Evolutionary conservation across 2,797 vertebrate species (phyloP), one percentile per base, ranked within the genome.

Genomic region (Lutjanus argentimaculatus): DNA sequence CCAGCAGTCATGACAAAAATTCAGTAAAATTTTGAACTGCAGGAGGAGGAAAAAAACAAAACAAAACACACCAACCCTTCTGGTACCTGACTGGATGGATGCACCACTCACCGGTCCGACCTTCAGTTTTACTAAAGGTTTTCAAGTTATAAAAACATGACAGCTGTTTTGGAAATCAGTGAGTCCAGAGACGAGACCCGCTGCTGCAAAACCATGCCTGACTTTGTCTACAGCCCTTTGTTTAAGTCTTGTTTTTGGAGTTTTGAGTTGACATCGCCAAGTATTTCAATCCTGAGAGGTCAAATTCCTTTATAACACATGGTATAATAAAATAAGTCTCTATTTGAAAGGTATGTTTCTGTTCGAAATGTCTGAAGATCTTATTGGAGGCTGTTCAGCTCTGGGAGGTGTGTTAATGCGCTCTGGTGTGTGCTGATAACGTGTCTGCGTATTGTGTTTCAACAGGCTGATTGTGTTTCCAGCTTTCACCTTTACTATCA

Each of bases 351-450:
- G 42, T n/a, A 8, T 62, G 45, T 45, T 13, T 2, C 30, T 4
- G 22, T 65, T 12, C 21, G 17, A 25, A 52, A 6, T 15, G 30
- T 45, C 4, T 21, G 40, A 22, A 30, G n/a, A 4, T 45, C 3
- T 58, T 15, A n/a, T 5, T 51, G 19, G 10, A 62, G 43, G 15
- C 30, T 19, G n/a, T 14, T 46, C 36, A 65, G 51, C 58, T 56
- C 14, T 11, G 12, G 46, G 13, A 25, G 15, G 46, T 14, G 65
- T 48, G 70, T 72, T 15, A 0, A 0, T 58, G 17, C 21, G 1
- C 52, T 70, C 80, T 88, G 86, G 2, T 45, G 68, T 15, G 11
- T 6, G n/a, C 84, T 88, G 85, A 91, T 89, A 84, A 86, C 65
- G 42, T 3, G 21, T 53, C 62, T 51, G 55, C 45, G 68, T 62